Conservation (phyloP, 2,113 vertebrate species). For the Entelurus aequoreus region DNA sequence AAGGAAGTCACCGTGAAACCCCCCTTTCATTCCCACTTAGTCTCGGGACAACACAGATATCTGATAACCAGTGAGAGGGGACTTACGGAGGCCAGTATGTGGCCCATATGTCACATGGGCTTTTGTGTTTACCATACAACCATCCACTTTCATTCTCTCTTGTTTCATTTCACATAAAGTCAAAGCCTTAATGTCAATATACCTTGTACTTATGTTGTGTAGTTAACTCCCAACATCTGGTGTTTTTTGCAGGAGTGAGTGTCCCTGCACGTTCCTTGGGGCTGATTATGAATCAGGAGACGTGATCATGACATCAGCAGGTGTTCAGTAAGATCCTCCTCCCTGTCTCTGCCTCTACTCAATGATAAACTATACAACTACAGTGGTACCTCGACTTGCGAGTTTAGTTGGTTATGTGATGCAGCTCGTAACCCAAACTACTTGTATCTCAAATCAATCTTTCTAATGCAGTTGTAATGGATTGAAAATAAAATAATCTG, state of each 20-base stretch:
- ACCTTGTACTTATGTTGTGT: too few relatives aligned
- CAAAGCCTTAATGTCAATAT: too few relatives aligned
- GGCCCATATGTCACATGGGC: constrained; percentile 52
- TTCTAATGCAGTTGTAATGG: too few relatives aligned
- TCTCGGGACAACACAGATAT: constrained; percentile 56
- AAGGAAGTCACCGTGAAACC: constrained; percentile 70
- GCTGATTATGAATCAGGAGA: constrained; percentile 86
- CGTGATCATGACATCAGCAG: constrained; percentile 83
- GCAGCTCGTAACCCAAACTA: too few relatives aligned
- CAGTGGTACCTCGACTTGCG: too few relatives aligned
- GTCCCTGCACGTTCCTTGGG: constrained; percentile 89
- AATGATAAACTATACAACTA: not conserved
- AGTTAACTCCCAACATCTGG: not conserved
- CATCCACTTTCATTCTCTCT: not conserved
- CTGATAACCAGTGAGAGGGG: constrained; percentile 69
- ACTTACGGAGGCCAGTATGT: constrained; percentile 66
- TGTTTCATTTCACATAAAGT: not conserved
- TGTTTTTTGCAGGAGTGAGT: constrained; percentile 75
- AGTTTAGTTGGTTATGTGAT: too few relatives aligned
- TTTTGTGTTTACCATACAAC: constrained; percentile 21
- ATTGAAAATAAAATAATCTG: too few relatives aligned
- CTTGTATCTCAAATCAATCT: too few relatives aligned
- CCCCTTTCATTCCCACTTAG: constrained; percentile 65
- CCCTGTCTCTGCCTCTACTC: constrained; percentile 1
- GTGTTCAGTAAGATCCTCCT: constrained; percentile 83